Evolutionary conservation across 1,140 invertebrate species (phyloP), one percentile per base, ranked within the genome.

Genomic region (Drosophila jambulina): DNA sequence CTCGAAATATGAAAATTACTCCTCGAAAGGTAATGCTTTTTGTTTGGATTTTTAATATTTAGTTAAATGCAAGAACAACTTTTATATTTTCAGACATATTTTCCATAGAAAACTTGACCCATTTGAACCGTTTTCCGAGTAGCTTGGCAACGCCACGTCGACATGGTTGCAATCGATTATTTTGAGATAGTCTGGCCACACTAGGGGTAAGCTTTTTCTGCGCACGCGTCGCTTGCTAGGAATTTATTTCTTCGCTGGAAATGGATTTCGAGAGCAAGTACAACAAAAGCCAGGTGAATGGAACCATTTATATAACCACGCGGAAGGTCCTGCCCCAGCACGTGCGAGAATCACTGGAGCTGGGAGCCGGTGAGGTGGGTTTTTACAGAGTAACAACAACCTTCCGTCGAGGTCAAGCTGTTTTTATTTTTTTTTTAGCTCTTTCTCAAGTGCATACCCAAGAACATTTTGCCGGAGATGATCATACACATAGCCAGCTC

Each of bases 361-460:
- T n/a, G 12, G 77, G 84, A 17, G 68, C 32, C 1, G 85, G 78
- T 23, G 84, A 88, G 60, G 84, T 88, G n/a, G 3, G 46, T 21
- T 7, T 19, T 17, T 3, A 7, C 6, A 8, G 8, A 3, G 15
- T 23, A 15, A 1, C 2, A 0, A 2, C 21, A 6, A 1, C 8
- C 17, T 40, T 46, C 7, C 23, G 4, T 34, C 29, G n/a, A 23
- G 9, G 17, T 40, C n/a, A 4, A 8, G 15, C 5, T 70, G 15
- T 45, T 36, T 3, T 8, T 13, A 0, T 7, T n/a, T 38, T 27
- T 7, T 36, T 49, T 2, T 57, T 13, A 90, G 85, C 9, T 90
- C 0, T 91, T 40, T 38, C 43, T 90, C 0, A 29, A 9, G 0
- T 2, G 21, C 13, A 80, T 85, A 27, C 19, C 49, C 3, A 60